A percentile compares a stretch with the other conserved stretches of the same genome.
These are phyloP conservation scores for Microtus montanus DNA, from an alignment of 2,113 vertebrate genomes.

Conservation along the genomic window DNA sequence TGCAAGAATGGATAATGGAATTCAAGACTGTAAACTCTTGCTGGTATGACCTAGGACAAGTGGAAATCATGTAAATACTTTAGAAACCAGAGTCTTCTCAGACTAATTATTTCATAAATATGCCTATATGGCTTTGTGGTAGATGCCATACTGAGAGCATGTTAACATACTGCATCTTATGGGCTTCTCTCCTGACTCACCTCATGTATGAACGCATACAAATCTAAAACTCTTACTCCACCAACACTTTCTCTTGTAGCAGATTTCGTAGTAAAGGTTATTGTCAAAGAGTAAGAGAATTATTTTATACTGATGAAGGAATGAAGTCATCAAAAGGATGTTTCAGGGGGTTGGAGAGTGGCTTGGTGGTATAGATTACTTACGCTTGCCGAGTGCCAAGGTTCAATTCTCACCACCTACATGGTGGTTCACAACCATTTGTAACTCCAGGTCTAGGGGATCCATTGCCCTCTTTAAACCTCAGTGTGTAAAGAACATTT, in stretches of 20 bases:
- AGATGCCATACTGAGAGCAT: background rate
- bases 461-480: background rate
- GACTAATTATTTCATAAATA: background rate
- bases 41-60: background rate
- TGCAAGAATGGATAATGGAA: fast-evolving
- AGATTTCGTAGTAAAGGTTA: background rate
- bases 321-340: background rate
- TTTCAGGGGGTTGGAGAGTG: background rate
- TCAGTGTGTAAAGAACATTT: background rate
- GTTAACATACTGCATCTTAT: background rate
- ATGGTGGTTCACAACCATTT: background rate
- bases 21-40: background rate
- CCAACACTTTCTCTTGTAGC: background rate
- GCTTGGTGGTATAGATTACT: background rate
- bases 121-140: background rate
- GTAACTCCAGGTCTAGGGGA: background rate
- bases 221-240: background rate
- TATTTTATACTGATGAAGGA: background rate
- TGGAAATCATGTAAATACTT: background rate
- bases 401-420: background rate
- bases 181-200: too few species aligned
- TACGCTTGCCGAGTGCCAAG: background rate
- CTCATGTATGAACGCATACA: fast-evolving
- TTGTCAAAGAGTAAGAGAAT: background rate
- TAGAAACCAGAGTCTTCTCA: background rate